These are phyloP conservation scores for Bilobella aurantiaca DNA, from an alignment of 1,140 invertebrate species.

Conservation along the genomic window DNA sequence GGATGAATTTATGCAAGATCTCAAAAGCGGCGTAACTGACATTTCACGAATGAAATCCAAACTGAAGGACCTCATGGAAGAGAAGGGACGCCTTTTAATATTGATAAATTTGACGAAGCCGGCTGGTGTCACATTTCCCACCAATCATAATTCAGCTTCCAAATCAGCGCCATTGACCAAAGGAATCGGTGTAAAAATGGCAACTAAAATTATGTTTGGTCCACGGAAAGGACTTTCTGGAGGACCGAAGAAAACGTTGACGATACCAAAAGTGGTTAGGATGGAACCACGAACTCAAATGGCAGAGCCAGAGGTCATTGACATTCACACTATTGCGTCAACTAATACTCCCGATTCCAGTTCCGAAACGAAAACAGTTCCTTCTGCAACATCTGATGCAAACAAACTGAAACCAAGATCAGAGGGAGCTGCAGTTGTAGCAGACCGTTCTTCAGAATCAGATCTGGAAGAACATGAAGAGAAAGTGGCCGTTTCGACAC, in stretches of 20 bases:
- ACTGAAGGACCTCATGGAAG: conserved; percentile 56
- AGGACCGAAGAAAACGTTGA: background rate
- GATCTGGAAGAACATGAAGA: conserved; percentile 17
- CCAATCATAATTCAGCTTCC: background rate
- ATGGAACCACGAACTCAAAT: background rate
- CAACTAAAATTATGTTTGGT: background rate
- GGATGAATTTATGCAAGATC: conserved; percentile 61
- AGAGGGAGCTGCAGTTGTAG: no score
- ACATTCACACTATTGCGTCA: no score
- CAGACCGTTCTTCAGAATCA: conserved; percentile 32
- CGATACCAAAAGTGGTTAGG: background rate
- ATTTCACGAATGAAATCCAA: conserved; percentile 49
- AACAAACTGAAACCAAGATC: conserved; percentile 41
- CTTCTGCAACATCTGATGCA: conserved; percentile 36
- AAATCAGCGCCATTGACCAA: background rate
- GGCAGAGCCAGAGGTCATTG: background rate
- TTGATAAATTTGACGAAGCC: conserved; percentile 70
- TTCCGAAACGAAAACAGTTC: conserved; percentile 24
- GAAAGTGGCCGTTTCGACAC: conserved; percentile 35
- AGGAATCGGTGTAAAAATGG: background rate
- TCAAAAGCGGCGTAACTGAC: conserved; percentile 44
- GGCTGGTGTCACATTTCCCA: conserved; percentile 19
- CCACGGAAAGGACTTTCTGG: conserved; percentile 15
- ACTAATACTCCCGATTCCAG: no score
- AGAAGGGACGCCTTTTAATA: conserved; percentile 56